Conservation (phyloP, 2,797 vertebrate genomes). For the Cuniculus paca region DNA sequence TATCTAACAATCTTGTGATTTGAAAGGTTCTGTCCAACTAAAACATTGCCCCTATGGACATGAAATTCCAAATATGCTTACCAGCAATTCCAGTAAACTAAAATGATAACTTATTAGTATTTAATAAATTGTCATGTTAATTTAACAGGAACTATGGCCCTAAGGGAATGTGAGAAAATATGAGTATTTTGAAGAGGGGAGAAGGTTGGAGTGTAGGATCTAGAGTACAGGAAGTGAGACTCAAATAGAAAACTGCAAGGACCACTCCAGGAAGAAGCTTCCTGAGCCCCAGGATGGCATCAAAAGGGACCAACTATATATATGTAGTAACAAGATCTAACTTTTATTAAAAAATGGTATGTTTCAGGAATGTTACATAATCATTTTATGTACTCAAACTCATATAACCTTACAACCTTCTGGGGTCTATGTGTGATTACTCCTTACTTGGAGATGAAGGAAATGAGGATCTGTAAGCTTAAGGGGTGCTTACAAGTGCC, state of each 20-base stretch:
- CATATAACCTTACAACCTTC: not conserved
- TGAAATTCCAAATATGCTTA: conserved; percentile 5
- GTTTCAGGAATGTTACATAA: not conserved
- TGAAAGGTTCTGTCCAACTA: not conserved
- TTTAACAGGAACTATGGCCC: not conserved
- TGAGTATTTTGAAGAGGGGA: not conserved
- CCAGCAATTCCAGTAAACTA: not conserved
- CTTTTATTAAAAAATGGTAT: not conserved
- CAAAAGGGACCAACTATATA: not conserved
- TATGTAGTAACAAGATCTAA: not conserved
- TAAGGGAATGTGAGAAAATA: not conserved
- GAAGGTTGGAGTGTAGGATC: not conserved
- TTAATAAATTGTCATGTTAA: not conserved
- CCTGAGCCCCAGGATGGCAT: not conserved
- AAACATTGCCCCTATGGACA: not conserved
- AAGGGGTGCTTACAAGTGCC: not conserved
- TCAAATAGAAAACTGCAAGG: not conserved
- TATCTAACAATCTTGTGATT: not conserved
- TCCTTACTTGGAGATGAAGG: not conserved
- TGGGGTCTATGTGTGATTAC: not conserved
- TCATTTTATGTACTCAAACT: not conserved
- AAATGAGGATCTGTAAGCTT: not conserved
- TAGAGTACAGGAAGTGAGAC: not conserved
- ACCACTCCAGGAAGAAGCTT: not conserved
- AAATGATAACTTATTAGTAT: not conserved